A percentile compares a stretch with the other conserved stretches of the same genome.
These are phyloP conservation scores for Telmatherina bonti DNA, from an alignment of 2,797 vertebrate species.

Conservation along the genomic window DNA sequence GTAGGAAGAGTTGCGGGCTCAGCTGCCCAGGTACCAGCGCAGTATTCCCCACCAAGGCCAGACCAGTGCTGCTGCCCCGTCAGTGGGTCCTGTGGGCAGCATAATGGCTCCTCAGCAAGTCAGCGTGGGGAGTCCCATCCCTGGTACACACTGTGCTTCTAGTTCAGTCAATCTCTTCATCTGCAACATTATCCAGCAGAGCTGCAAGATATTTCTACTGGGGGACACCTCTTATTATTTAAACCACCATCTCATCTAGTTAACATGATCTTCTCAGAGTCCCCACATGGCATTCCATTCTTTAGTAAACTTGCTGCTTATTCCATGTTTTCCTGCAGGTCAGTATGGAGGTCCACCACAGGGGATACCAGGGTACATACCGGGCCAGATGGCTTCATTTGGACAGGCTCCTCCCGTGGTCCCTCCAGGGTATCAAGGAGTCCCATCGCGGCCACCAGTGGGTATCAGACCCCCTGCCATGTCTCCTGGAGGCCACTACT, in stretches of 20 bases:
- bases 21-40: conserved; percentile 91
- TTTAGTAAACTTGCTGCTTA: not conserved
- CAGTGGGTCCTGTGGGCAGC: conserved; percentile 86
- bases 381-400: conserved; percentile 90
- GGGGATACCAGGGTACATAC: conserved; percentile 92
- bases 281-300: not conserved
- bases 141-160: conserved; percentile 78
- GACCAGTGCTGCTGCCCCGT: conserved; percentile 82
- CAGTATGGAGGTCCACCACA: conserved; percentile 92
- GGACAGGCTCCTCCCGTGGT: conserved; percentile 92
- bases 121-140: conserved; percentile 91
- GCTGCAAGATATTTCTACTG: not conserved
- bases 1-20: conserved; percentile 93
- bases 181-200: not conserved
- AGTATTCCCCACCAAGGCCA: conserved; percentile 88
- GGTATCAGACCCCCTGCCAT: conserved; percentile 95
- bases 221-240: not conserved
- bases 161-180: not conserved
- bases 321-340: conserved; percentile 78
- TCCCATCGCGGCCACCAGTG: conserved; percentile 84
- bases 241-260: not conserved
- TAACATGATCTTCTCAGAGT: not conserved
- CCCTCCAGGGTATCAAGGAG: conserved; percentile 90
- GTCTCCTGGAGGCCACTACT: conserved; percentile 96
- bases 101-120: conserved; percentile 91